Evolutionary conservation across 1,140 invertebrate genomes (phyloP), one percentile per base, ranked within the genome.

Genomic region (Heliconius melpomene): DNA sequence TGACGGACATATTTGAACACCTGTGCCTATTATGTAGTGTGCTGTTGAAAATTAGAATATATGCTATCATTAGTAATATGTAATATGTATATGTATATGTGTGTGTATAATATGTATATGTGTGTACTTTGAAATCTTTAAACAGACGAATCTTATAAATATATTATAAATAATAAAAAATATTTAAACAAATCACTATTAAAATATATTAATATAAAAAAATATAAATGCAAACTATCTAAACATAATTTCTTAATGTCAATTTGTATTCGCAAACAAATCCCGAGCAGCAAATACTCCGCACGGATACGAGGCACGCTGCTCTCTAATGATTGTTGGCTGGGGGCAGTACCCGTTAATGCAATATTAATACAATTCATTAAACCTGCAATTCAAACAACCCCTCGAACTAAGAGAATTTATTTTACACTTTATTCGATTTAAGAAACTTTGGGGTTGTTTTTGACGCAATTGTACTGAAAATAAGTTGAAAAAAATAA

Each of bases 291-390:
- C 89, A 93, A 94, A 94, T 91, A 94, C 78, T 76, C 78, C 80
- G 81, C 79, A 80, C 79, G 75, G 77, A 81, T 80, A 80, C 77
- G 75, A 74, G 32, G 32, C 32, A 36, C 32, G 75, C 75, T 75
- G 85, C 83, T 77, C 84, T 84, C 89, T 92, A 94, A 94, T 93
- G 92, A 94, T 92, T 94, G 94, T 94, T 93, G 94, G 86, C 88
- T 74, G 74, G 81, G 78, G 72, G 77, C 72, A 75, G 75, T 89
- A 91, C 92, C 88, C 87, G 90, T 88, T 95, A 95, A 95, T 95
- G 91, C 91, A 95, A 95, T 95, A 95, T 95, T 95, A 95, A 95
- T 94, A 93, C 92, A 94, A 94, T 94, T 95, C 94, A 95, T 95
- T 95, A 95, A 94, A 92, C 94, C 88, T 91, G 89, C 93, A 92